A percentile compares a stretch with the other conserved stretches of the same genome.
Evolutionary conservation across 1,140 invertebrate species (phyloP).

Genomic region (Eciton burchellii): DNA sequence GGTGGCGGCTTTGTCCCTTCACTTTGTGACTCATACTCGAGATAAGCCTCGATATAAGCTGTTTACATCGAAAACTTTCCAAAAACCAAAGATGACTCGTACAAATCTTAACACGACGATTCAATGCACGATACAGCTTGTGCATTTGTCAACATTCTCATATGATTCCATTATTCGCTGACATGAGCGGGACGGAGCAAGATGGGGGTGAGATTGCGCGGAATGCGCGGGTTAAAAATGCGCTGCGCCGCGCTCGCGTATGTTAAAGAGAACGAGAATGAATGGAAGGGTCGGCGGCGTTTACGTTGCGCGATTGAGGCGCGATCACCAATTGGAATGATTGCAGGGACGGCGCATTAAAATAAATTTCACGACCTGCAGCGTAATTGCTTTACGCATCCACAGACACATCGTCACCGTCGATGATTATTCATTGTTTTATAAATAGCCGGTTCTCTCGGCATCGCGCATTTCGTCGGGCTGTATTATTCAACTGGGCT

Average conservation of each 20-base stretch:
- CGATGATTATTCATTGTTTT: slow-evolving; percentile 70
- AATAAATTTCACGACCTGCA: slow-evolving; percentile 59
- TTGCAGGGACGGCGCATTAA: slow-evolving; percentile 34
- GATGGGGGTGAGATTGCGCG: neutral
- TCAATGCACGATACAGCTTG: no score
- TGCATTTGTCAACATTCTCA: no score
- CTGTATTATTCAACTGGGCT: slow-evolving; percentile 62
- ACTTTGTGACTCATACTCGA: no score
- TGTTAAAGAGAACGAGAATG: slow-evolving; percentile 49
- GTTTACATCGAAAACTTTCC: no score
- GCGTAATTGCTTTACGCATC: slow-evolving; percentile 65
- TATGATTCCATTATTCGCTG: no score
- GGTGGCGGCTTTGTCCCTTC: no score
- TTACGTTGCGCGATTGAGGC: slow-evolving; percentile 37
- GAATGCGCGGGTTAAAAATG: slow-evolving; percentile 30
- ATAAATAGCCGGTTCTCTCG: slow-evolving; percentile 61
- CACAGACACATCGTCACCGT: slow-evolving; percentile 62
- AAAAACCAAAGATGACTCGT: no score
- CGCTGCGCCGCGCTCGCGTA: slow-evolving; percentile 40
- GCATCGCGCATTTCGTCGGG: slow-evolving; percentile 29
- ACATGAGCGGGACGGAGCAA: no score
- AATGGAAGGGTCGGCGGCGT: slow-evolving; percentile 22
- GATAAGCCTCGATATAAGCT: no score
- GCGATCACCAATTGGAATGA: slow-evolving; percentile 38
- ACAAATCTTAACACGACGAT: no score